Base-by-base conservation (phyloP, 2,113 vertebrate genomes). In the Brachirus orientalis region DNA sequence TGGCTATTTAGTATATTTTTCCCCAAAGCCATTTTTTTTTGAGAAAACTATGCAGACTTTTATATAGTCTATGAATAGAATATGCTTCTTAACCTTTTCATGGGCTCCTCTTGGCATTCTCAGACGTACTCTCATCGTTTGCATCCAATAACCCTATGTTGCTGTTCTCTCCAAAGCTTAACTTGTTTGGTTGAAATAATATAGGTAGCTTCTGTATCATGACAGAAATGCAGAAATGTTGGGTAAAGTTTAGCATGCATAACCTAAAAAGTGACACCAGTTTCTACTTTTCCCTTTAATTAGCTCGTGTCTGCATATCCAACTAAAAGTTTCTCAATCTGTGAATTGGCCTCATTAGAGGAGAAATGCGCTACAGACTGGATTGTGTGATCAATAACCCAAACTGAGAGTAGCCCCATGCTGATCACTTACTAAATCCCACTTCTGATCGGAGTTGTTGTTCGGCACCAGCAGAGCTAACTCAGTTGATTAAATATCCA, bases 401-500 rank as follows among this genome's bases (percentile, higher is more conserved):
- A 66, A 75, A 71, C 77, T 62, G 61, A 79, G 78, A 85, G 65
- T 14, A 52, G 79, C 75, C 72, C 67, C 63, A 76, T 72, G 81
- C 84, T 86, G 85, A 87, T 90, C 87, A 75, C 72, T 86, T 50
- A 64, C 78, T 86, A 84, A 91, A 86, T 70, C 76, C 87, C 75
- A 41, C 79, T 77, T 72, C 86, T 76, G 82, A 87, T 84, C 63
- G 65, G 57, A 84, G 80, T 80, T 88, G 87, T 87, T 89, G 81
- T 77, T 81, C 58, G 52, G 79, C 79, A 82, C 79, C 84, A 77
- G 82, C 69, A 79, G 72, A 81, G 78, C 82, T 69, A 89, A 81
- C 83, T 87, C 85, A 78, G 75, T 85, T 87, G 80, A 92, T 89
- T 87, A 88, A 88, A 85, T 86, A 80, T 60, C 80, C 78, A 58